Percentiles rank a stretch among this genome's conserved stretches.
These are phyloP conservation scores for Petroica traversi DNA, from an alignment of 2,113 vertebrate species.

Conservation along the genomic window DNA sequence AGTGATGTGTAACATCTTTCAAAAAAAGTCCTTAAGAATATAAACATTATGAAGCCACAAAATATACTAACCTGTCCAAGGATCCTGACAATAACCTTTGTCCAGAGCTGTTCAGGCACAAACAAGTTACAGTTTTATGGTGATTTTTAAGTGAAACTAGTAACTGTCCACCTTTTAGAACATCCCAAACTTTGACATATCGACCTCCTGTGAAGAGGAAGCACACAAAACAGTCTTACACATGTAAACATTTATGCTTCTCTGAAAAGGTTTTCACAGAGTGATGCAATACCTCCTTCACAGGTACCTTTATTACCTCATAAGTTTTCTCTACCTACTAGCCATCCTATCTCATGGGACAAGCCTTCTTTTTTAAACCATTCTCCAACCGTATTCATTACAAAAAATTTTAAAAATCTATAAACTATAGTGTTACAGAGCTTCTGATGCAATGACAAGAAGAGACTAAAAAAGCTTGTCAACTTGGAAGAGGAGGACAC, in stretches of 20 bases:
- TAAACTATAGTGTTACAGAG: neutral
- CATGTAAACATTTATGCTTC: fast-evolving
- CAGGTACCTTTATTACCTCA: neutral
- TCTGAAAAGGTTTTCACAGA: neutral
- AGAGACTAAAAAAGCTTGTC: neutral
- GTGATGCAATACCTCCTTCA: neutral
- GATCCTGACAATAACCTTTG: conserved; percentile 92
- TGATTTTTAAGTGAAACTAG: conserved; percentile 94
- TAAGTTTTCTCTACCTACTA: neutral
- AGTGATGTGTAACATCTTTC: neutral
- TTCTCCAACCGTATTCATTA: neutral
- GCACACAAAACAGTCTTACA: neutral
- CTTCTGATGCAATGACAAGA: neutral
- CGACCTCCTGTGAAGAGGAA: conserved; percentile 83
- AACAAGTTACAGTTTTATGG: conserved; percentile 94
- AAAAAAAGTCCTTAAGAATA: neutral
- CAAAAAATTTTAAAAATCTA: neutral
- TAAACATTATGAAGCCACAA: neutral
- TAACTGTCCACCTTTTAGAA: conserved; percentile 91
- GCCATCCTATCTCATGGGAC: neutral
- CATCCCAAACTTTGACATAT: conserved; percentile 94
- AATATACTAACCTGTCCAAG: conserved; percentile 86
- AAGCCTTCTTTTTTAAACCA: neutral
- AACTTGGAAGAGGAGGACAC: neutral
- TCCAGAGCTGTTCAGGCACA: conserved; percentile 89